Evolutionary conservation across 2,888 invertebrate species (phyloP).

Genomic region (Panzeria rudis): DNA sequence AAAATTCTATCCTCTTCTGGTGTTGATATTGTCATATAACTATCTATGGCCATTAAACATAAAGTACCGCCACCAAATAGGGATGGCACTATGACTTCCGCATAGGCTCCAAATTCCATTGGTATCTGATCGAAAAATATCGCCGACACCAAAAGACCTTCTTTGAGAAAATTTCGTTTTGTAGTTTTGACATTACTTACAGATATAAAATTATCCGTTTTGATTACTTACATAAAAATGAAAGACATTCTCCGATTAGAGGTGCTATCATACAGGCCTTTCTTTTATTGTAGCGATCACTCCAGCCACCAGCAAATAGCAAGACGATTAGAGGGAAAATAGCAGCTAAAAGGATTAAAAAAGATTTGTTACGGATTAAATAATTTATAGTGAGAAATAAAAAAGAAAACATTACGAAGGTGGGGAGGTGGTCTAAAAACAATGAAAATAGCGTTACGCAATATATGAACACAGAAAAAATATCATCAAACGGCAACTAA

Average conservation of each 20-base stretch:
- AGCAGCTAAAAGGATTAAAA: conserved; percentile 76
- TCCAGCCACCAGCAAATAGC: conserved; percentile 83
- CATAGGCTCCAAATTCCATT: conserved; percentile 82
- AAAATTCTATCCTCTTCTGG: conserved; percentile 83
- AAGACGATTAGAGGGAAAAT: conserved; percentile 83
- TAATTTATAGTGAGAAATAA: too few species aligned
- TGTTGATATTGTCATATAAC: conserved; percentile 82
- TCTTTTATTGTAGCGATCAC: conserved; percentile 82
- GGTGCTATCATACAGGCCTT: conserved; percentile 83
- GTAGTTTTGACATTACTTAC: not conserved
- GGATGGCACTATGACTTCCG: conserved; percentile 82
- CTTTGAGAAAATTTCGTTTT: conserved; percentile 37
- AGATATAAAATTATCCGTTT: not conserved
- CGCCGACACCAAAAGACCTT: conserved; percentile 82
- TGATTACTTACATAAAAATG: conserved; percentile 78
- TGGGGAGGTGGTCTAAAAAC: too few species aligned
- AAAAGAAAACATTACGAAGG: too few species aligned
- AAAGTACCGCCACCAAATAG: conserved; percentile 82
- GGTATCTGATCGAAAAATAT: conserved; percentile 82
- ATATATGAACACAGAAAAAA: too few species aligned
- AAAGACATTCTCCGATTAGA: conserved; percentile 80
- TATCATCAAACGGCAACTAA: too few species aligned
- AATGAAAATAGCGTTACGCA: too few species aligned
- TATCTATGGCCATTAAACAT: conserved; percentile 83
- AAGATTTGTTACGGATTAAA: not conserved